Evolutionary conservation across 1,140 invertebrate species (phyloP), one percentile per base, ranked within the genome.

Genomic region (Orussus abietinus): DNA sequence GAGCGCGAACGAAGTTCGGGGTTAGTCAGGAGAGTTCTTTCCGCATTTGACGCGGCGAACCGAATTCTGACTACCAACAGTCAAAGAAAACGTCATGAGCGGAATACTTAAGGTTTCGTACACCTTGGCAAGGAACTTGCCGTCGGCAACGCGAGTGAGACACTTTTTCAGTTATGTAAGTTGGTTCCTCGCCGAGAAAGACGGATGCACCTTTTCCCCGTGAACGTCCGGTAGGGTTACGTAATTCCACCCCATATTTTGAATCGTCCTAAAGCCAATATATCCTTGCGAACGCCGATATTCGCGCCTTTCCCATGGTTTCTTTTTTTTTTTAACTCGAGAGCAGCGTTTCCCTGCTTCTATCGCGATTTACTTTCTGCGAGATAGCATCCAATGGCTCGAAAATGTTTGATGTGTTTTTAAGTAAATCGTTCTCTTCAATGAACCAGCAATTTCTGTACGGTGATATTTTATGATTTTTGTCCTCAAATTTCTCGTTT

Each of bases 101-200:
- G 53, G 62, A 39, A 48, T 69, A 37, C 42, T 69, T 38, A 69
- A 64, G 48, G 36, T 69, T 4, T 61, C 66, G 54, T 45, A 34
- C 7, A 47, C 65, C 25, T 47, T 67, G 13, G 47, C 56, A 21
- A 62, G 56, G 46, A 55, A 54, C 20, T 20, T 38, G 17, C 35
- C 56, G 5, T 33, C 45, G 25, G 47, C 48, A 25, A 53, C 55
- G 4, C 48, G 67, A 60, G 66, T 69, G 51, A 55, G 58, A 10
- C 19, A 18, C n/a, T 44, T 28, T n/a, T 42, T 34, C 32, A 29
- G 51, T 62, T 62, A 62, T 34, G 49, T 62, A 62, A 64, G 11
- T 36, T 36, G 17, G n/a, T 7, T 7, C 21, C 18, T 7, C 13
- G 21, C 4, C 34, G 34, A 6, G 18, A 36, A 12, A n/a, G 11